Percentiles rank a stretch among this genome's conserved stretches.
Conservation (phyloP, 53 echinoderm and acorn worm genomes). For the Echinometra lucunter region DNA sequence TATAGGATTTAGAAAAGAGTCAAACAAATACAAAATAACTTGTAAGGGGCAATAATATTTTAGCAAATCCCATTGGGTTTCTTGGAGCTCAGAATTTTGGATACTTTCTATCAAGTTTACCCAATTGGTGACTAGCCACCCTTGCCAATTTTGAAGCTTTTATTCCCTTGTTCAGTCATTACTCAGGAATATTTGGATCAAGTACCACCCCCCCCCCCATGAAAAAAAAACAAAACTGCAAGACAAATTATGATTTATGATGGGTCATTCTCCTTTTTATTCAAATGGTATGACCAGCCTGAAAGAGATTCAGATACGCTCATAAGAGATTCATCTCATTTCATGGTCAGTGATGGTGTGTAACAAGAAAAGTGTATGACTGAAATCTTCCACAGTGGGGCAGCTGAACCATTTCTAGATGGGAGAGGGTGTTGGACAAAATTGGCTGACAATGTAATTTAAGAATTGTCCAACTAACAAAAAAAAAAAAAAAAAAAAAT, state of each 20-base stretch:
- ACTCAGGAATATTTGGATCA: background rate
- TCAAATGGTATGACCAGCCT: background rate
- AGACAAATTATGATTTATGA: background rate
- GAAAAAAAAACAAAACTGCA: background rate
- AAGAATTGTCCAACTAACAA: too few species aligned
- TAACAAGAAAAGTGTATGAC: background rate
- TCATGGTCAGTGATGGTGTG: background rate
- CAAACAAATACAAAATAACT: too few species aligned
- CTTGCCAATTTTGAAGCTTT: background rate
- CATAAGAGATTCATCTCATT: background rate
- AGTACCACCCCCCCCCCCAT: background rate
- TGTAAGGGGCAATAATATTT: too few species aligned
- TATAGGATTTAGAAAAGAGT: too few species aligned
- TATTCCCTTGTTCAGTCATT: background rate
- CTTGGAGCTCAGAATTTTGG: too few species aligned
- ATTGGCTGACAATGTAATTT: too few species aligned
- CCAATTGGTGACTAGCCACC: background rate
- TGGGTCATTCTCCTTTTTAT: slow-evolving; percentile 15
- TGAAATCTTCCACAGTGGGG: background rate
- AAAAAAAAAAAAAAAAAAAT: too few species aligned
- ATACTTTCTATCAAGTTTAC: background rate
- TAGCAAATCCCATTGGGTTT: too few species aligned
- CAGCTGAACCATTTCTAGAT: too few species aligned
- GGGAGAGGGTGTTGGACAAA: too few species aligned
- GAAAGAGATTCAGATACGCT: background rate